phyloP scores from a whole-genome alignment of 2,797 vertebrate species.

The Hemitrygon akajei region DNA sequence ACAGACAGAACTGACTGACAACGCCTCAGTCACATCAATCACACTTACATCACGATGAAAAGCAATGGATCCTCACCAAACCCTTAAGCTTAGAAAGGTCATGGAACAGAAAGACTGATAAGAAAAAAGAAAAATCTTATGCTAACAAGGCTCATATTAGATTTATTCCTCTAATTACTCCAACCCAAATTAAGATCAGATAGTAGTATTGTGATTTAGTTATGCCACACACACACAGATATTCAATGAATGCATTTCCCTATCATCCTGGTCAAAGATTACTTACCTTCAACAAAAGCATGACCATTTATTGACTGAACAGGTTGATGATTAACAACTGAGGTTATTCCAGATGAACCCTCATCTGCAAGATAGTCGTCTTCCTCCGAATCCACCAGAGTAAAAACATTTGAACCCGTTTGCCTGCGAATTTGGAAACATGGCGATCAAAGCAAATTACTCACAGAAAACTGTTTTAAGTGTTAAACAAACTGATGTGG shows the following conservation, averaged over 20 bases:
- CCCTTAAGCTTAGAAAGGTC: background rate
- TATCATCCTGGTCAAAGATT: background rate
- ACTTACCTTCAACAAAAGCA: slow-evolving; percentile 56
- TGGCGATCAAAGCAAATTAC: background rate
- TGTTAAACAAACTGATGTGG: background rate
- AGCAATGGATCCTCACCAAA: background rate
- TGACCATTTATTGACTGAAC: slow-evolving; percentile 64
- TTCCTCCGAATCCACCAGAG: slow-evolving; percentile 84
- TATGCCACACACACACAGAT: background rate
- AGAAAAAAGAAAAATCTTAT: background rate
- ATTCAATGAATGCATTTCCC: background rate
- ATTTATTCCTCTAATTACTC: background rate
- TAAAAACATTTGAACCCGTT: slow-evolving; percentile 64
- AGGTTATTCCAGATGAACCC: slow-evolving; percentile 53
- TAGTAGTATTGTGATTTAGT: background rate
- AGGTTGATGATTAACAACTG: slow-evolving; percentile 48
- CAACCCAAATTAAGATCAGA: background rate
- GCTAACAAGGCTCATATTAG: background rate
- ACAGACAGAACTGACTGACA: background rate
- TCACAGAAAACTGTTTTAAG: background rate
- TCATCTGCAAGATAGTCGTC: slow-evolving; percentile 60
- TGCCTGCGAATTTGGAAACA: slow-evolving; percentile 47
- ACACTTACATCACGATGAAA: no score
- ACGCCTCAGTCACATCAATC: no score
- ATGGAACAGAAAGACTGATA: background rate